Conservation (phyloP, 2,888 invertebrate genomes). For the Parapristionchus giblindavisi region DNA sequence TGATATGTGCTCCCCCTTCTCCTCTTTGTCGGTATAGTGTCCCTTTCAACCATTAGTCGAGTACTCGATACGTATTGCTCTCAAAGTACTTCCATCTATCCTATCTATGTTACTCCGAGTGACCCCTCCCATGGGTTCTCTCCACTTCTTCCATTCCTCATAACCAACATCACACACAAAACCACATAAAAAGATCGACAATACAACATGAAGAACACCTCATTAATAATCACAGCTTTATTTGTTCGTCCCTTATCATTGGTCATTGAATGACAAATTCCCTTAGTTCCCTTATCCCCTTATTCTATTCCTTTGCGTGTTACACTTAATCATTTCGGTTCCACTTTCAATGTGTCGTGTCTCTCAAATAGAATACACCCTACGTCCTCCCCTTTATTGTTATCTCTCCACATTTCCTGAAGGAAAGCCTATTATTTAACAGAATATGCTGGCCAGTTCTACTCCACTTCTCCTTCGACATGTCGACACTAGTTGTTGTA, state of each 20-base stretch:
- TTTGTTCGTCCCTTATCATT: too few species aligned
- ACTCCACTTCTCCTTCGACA: background rate
- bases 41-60: background rate
- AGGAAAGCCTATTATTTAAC: slow-evolving; percentile 10
- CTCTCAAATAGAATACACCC: background rate
- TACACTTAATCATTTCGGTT: slow-evolving; percentile 11
- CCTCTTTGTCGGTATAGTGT: slow-evolving; percentile 4
- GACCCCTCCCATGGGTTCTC: slow-evolving; percentile 10
- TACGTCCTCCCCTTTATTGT: background rate
- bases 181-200: background rate
- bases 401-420: background rate
- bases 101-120: background rate
- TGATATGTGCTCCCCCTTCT: slow-evolving; percentile 3
- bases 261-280: background rate
- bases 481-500: background rate
- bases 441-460: slow-evolving; percentile 37
- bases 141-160: background rate
- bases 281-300: background rate
- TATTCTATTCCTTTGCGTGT: slow-evolving; percentile 1
- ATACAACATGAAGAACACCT: too few species aligned
- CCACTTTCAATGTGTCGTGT: slow-evolving; percentile 28
- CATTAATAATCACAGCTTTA: slow-evolving; percentile 24
- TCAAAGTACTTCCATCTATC: background rate
- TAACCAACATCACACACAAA: background rate
- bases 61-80: background rate